Evolutionary conservation across 2,113 vertebrate species (phyloP).

Genomic region (Panurus biarmicus): DNA sequence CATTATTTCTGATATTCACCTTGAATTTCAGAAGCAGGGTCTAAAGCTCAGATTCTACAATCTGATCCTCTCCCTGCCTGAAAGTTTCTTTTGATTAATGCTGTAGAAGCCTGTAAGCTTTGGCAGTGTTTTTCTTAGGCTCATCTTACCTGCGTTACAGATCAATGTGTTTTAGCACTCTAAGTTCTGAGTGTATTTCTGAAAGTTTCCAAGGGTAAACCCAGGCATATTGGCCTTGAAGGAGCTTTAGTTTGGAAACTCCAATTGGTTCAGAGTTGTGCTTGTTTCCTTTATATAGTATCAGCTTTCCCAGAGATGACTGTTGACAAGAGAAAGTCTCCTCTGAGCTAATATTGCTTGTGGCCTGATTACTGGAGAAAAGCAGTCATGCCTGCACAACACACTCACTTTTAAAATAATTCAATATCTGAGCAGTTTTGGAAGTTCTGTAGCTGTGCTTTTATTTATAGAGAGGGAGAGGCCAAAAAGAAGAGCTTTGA

Average conservation of each 20-base stretch:
- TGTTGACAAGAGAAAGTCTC: neutral
- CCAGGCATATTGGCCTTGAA: neutral
- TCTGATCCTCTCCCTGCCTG: conserved; percentile 11
- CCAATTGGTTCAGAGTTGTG: neutral
- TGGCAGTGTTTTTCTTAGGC: conserved; percentile 32
- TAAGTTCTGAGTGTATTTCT: neutral
- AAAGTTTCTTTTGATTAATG: conserved; percentile 39
- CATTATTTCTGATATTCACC: neutral
- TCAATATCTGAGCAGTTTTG: neutral
- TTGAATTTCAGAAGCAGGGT: conserved; percentile 27
- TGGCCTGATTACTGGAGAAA: neutral
- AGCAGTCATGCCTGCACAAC: neutral
- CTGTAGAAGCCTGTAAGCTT: conserved; percentile 13
- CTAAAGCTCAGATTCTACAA: conserved; percentile 2
- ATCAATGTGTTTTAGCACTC: neutral
- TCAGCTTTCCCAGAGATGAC: neutral
- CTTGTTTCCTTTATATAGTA: neutral
- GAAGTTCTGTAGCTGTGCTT: neutral
- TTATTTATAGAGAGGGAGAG: conserved; percentile 9
- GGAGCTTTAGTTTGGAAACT: neutral
- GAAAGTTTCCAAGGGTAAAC: neutral
- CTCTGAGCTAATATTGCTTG: neutral
- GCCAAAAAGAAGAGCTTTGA: neutral
- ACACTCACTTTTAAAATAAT: neutral
- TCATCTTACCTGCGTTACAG: conserved; percentile 14